Percentiles rank a stretch among this genome's conserved stretches.
Conservation (phyloP, 1,140 invertebrate species). For the Trichonephila inaurata region DNA sequence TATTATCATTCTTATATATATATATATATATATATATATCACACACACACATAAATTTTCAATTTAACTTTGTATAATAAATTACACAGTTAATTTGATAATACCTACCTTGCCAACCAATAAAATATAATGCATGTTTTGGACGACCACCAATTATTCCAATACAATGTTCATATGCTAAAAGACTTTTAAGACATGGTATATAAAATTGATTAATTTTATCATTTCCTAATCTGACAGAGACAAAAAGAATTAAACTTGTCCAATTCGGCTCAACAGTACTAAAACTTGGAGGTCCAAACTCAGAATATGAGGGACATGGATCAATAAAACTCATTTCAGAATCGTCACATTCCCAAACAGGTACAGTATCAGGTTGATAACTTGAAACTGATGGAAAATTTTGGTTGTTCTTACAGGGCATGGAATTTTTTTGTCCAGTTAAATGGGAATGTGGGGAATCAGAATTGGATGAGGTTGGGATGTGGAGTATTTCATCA, state of each 20-base stretch:
- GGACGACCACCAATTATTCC: constrained; percentile 95
- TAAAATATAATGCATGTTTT: constrained; percentile 94
- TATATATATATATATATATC: neutral
- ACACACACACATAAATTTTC: too few relatives aligned
- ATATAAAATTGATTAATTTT: constrained; percentile 91
- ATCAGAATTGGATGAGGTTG: neutral
- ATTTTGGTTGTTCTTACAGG: neutral
- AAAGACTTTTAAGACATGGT: constrained; percentile 88
- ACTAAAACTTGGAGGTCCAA: constrained; percentile 64
- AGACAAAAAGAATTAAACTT: constrained; percentile 90
- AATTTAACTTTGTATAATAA: too few relatives aligned
- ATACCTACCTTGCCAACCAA: constrained; percentile 89
- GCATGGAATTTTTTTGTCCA: neutral
- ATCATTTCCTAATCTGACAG: constrained; percentile 91
- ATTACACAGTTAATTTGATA: neutral
- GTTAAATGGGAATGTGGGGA: too few relatives aligned
- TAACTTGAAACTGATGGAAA: neutral
- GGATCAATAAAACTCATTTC: neutral
- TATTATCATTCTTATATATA: neutral
- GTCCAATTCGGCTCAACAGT: constrained; percentile 84
- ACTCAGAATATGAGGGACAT: constrained; percentile 63
- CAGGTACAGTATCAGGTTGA: neutral
- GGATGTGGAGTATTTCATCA: neutral
- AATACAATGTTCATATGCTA: constrained; percentile 90
- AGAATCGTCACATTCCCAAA: neutral